A percentile compares a stretch with the other conserved stretches of the same genome.
Evolutionary conservation across 2,888 invertebrate species (phyloP).

Genomic region (Drosophila basisetae): DNA sequence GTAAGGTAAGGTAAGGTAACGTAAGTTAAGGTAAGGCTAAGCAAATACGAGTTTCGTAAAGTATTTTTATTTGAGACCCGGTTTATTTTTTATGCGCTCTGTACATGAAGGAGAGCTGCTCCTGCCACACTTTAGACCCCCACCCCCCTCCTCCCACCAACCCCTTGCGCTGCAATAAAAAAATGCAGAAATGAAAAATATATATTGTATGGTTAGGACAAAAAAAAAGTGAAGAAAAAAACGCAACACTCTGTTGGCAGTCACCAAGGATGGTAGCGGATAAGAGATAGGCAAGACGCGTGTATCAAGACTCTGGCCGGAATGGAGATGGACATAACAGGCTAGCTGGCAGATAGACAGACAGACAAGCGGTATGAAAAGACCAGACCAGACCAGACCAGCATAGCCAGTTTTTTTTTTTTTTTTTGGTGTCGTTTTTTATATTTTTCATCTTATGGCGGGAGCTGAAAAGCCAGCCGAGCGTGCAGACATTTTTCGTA

Average conservation of each 20-base stretch:
- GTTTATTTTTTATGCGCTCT: slow-evolving; percentile 57
- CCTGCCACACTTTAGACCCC: slow-evolving; percentile 25
- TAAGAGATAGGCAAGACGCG: slow-evolving; percentile 30
- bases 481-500: slow-evolving; percentile 15
- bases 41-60: slow-evolving; percentile 77
- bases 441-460: slow-evolving; percentile 36
- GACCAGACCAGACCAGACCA: slow-evolving; percentile 77
- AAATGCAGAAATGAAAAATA: slow-evolving; percentile 56
- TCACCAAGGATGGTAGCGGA: slow-evolving; percentile 36
- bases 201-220: slow-evolving; percentile 61
- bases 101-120: slow-evolving; percentile 38
- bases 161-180: slow-evolving; percentile 40
- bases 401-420: slow-evolving; percentile 80
- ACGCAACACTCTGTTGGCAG: slow-evolving; percentile 30
- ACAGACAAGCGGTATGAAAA: slow-evolving; percentile 72
- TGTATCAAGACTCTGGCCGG: slow-evolving; percentile 21
- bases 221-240: not conserved
- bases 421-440: slow-evolving; percentile 40
- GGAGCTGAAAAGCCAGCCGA: slow-evolving; percentile 22
- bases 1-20: slow-evolving; percentile 1
- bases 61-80: slow-evolving; percentile 74
- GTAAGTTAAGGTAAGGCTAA: slow-evolving; percentile 61
- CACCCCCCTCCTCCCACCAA: not conserved
- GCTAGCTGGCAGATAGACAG: slow-evolving; percentile 45
- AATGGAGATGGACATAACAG: slow-evolving; percentile 50